Evolutionary conservation across 2,797 vertebrate species (phyloP), one percentile per base, ranked within the genome.

Genomic region (Zenarchopterus dispar): DNA sequence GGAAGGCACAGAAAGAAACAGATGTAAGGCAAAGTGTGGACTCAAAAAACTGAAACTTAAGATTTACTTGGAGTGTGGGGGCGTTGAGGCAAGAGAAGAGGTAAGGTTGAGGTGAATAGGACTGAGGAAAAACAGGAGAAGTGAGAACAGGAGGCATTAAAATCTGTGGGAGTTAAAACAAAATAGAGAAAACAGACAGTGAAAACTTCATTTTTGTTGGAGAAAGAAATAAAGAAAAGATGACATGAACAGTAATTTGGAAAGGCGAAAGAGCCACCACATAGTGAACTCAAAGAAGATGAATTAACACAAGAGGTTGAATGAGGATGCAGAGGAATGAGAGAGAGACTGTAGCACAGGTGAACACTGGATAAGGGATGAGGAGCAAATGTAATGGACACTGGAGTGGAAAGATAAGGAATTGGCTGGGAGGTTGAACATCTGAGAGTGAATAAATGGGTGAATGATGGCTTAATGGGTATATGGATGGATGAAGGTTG

Each of bases 401-500:
- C 70, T 78, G 76, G 41, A 18, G 62, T 8, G 42, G 49, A 45
- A 70, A 54, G 78, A 85, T 82, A 84, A 84, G 61, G 59, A 33
- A 45, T 26, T 56, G 54, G 33, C 42, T 48, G 66, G 56, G 68
- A 15, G 49, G 61, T 68, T 56, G 55, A 54, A 62, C 46, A 67
- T 57, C 19, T 47, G 41, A 19, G 18, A 44, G 13, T 45, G 51
- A 56, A 63, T 45, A 44, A 55, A 67, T 73, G 58, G 42, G 77
- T 66, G 39, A 51, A 63, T 62, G 66, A 28, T 42, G 52, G 22
- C 42, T 53, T 43, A 23, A 53, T 31, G 13, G 42, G 22, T 21
- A 18, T 18, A 54, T 51, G 51, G 53, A 58, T 69, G 65, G 26
- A 52, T 67, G 26, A 11, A 69, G 22, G 42, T 26, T 62, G n/a